These are phyloP conservation scores for Volucella zonaria DNA, from an alignment of 2,888 invertebrate species.

Conservation along the genomic window DNA sequence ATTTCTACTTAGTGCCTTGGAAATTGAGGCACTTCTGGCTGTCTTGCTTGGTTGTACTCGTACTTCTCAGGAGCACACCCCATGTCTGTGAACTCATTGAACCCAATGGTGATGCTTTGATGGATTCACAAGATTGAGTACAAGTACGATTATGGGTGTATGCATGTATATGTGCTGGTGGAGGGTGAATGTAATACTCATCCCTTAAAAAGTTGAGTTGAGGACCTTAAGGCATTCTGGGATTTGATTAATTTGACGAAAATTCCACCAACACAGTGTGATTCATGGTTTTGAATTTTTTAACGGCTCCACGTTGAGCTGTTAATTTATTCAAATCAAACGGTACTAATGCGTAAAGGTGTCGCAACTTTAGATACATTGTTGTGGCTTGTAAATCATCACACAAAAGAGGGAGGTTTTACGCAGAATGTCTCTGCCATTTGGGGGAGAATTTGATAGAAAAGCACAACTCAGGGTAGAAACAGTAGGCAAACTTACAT, in stretches of 20 bases:
- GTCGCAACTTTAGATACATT: slow-evolving; percentile 16
- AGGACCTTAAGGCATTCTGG: slow-evolving; percentile 8
- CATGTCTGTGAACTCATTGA: slow-evolving; percentile 54
- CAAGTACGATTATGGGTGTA: not conserved
- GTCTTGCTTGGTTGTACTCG: not conserved
- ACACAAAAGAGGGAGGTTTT: not conserved
- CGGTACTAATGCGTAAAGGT: slow-evolving; percentile 57
- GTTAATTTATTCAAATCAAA: slow-evolving; percentile 69
- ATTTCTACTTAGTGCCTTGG: slow-evolving; percentile 51
- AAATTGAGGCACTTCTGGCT: slow-evolving; percentile 39
- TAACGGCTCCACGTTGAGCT: slow-evolving; percentile 38
- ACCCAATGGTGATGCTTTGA: slow-evolving; percentile 59
- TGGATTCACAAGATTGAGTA: slow-evolving; percentile 46
- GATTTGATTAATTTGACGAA: slow-evolving; percentile 67
- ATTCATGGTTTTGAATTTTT: slow-evolving; percentile 66
- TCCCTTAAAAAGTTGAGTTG: too few species aligned
- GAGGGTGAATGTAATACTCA: not conserved
- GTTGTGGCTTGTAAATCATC: slow-evolving; percentile 23
- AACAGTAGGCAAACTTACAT: too few species aligned
- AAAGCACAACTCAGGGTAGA: too few species aligned
- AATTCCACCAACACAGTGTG: slow-evolving; percentile 44
- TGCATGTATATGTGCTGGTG: not conserved
- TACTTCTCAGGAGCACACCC: slow-evolving; percentile 13
- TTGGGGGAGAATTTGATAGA: too few species aligned
- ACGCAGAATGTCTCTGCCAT: too few species aligned